Evolutionary conservation across 2,113 vertebrate species (phyloP), one percentile per base, ranked within the genome.

Genomic region (Symphodus melops): DNA sequence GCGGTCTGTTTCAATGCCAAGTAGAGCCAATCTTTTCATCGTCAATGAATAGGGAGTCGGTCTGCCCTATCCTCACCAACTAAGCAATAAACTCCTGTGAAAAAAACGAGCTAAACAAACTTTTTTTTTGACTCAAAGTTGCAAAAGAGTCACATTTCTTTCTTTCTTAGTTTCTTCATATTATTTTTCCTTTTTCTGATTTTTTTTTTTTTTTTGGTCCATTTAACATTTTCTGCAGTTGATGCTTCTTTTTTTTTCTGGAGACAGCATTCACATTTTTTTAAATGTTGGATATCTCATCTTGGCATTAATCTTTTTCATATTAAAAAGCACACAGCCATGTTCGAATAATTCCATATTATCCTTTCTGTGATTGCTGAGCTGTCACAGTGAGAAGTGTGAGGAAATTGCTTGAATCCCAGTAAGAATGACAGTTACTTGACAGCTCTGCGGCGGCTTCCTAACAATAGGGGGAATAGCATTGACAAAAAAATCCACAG

Each of bases 381-480:
- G 72, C 69, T 75, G 73, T 69, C 74, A 77, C 49, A 52, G 59
- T 56, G 36, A 8, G 48, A 69, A 77, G n/a, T 75, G 61, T 73
- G 41, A 68, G 62, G 55, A 81, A 78, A 73, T 79, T 3, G 71
- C 77, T 64, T 73, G 36, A 75, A 74, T 80, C 68, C 42, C 37
- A 23, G 23, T 49, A 42, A 67, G 81, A 83, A 57, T 79, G 86
- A 81, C 77, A 64, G 77, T 51, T 67, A 33, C 64, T 39, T 78
- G 83, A 85, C 88, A 88, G 81, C 70, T 78, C 74, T 57, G 81
- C 79, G 53, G 74, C 49, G 80, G 58, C 68, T 84, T 86, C 60
- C 11, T 52, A 48, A 80, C 60, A 76, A 53, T 79, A 37, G 33
- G 19, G 14, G 36, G n/a, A 79, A 79, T 71, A 68, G 55, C 28